phyloP scores from a whole-genome alignment of 2,113 vertebrate genomes.

The Coreoperca whiteheadi region DNA sequence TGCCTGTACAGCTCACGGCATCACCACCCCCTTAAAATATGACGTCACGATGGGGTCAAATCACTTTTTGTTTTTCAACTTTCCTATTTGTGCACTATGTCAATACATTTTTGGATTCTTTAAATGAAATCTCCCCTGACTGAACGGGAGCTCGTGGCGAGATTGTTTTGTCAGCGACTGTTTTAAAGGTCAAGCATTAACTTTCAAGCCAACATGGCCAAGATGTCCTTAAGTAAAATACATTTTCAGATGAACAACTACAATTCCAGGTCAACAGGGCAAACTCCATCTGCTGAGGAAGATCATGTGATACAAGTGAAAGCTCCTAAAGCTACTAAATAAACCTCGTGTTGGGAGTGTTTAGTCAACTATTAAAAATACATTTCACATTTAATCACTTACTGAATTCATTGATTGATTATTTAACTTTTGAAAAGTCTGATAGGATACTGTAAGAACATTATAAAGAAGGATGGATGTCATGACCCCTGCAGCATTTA shows the following conservation, averaged over 20 bases:
- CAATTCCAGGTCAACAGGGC: not conserved
- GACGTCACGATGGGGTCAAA: too few relatives aligned
- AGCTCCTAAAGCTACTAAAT: not conserved
- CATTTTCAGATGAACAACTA: not conserved
- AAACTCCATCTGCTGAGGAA: not conserved
- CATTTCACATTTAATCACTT: not conserved
- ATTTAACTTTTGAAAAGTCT: conserved; percentile 1
- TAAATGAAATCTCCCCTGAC: too few relatives aligned
- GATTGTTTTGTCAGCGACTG: not conserved
- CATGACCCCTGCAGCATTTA: conserved; percentile 51
- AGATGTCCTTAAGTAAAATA: not conserved
- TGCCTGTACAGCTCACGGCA: too few relatives aligned
- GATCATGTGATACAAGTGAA: not conserved
- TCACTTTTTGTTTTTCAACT: too few relatives aligned
- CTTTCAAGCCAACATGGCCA: not conserved
- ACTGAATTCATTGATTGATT: not conserved
- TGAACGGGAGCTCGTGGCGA: too few relatives aligned
- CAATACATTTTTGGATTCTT: too few relatives aligned
- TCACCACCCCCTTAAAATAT: too few relatives aligned
- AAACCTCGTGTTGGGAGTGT: too few relatives aligned
- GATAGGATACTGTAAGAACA: conserved; percentile 25
- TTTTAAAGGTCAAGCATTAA: not conserved
- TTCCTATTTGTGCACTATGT: too few relatives aligned
- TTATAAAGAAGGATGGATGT: conserved; percentile 26
- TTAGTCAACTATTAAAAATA: not conserved